Conservation (phyloP, 1,140 invertebrate species). For the Leptinotarsa undecemlineata region DNA sequence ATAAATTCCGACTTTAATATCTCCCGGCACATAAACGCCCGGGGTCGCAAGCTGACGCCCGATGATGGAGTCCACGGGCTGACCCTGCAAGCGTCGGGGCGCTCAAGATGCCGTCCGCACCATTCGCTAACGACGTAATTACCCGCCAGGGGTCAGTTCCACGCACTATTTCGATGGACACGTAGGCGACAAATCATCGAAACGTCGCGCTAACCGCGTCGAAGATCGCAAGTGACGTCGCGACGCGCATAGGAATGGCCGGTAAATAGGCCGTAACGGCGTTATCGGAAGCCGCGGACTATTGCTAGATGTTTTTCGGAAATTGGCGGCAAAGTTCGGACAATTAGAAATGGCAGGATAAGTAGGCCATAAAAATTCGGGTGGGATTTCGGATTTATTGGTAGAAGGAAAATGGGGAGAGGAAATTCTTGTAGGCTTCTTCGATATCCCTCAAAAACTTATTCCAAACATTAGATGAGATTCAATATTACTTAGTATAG, state of each 20-base stretch:
- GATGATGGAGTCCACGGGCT: conserved; percentile 49
- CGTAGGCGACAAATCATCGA: conserved; percentile 52
- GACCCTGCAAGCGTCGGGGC: conserved; percentile 35
- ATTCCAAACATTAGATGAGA: too few species aligned
- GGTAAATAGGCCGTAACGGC: conserved; percentile 51
- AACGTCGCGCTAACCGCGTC: conserved; percentile 44
- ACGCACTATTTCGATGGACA: conserved; percentile 40
- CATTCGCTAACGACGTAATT: conserved; percentile 49
- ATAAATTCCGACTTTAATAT: conserved; percentile 55
- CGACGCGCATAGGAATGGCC: conserved; percentile 52
- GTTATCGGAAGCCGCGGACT: conserved; percentile 44
- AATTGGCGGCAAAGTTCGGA: conserved; percentile 22
- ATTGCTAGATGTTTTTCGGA: conserved; percentile 48
- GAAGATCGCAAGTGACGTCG: conserved; percentile 45
- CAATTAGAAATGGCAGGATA: conserved; percentile 33
- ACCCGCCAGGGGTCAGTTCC: conserved; percentile 31
- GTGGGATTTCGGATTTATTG: conserved; percentile 30
- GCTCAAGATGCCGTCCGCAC: conserved; percentile 30
- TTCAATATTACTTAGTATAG: too few species aligned
- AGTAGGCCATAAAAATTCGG: conserved; percentile 31
- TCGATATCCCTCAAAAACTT: too few species aligned
- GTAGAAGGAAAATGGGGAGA: too few species aligned
- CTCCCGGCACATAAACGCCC: conserved; percentile 49
- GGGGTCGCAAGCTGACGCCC: conserved; percentile 53
- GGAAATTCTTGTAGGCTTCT: too few species aligned